These are phyloP conservation scores for Nomada fabriciana DNA, from an alignment of 2,888 invertebrate species.

Conservation along the genomic window DNA sequence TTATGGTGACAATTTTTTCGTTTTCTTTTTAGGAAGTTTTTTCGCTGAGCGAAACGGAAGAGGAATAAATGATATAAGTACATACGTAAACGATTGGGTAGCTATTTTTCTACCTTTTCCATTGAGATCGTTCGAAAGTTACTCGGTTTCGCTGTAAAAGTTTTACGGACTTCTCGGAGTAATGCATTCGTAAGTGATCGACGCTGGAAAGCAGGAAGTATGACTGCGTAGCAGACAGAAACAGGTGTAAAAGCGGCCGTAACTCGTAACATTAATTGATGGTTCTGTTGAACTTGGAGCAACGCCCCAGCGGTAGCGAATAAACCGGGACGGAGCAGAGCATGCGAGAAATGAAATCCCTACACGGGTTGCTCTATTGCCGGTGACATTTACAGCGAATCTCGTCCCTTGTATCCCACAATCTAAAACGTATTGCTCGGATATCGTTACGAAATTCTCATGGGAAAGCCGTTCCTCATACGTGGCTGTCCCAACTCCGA, in stretches of 20 bases:
- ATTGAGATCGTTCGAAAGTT: too few species aligned
- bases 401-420: too few species aligned
- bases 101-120: too few species aligned
- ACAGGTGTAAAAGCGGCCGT: background rate
- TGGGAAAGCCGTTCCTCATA: too few species aligned
- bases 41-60: too few species aligned
- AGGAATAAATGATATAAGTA: too few species aligned
- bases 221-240: background rate
- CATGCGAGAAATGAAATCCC: background rate
- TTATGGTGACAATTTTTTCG: background rate
- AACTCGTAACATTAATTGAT: constrained; percentile 30
- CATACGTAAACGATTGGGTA: too few species aligned
- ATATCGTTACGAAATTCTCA: too few species aligned
- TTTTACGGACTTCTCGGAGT: too few species aligned
- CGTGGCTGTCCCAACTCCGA: too few species aligned
- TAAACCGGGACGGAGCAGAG: constrained; percentile 22
- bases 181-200: background rate
- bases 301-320: background rate
- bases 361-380: constrained; percentile 6
- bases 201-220: background rate
- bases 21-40: background rate
- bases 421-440: too few species aligned
- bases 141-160: too few species aligned
- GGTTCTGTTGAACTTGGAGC: constrained; percentile 4
- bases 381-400: constrained; percentile 1